Percentiles rank a stretch among this genome's conserved stretches.
These are phyloP conservation scores for Mellilla xanthometata DNA, from an alignment of 2,888 invertebrate genomes.

Conservation along the genomic window DNA sequence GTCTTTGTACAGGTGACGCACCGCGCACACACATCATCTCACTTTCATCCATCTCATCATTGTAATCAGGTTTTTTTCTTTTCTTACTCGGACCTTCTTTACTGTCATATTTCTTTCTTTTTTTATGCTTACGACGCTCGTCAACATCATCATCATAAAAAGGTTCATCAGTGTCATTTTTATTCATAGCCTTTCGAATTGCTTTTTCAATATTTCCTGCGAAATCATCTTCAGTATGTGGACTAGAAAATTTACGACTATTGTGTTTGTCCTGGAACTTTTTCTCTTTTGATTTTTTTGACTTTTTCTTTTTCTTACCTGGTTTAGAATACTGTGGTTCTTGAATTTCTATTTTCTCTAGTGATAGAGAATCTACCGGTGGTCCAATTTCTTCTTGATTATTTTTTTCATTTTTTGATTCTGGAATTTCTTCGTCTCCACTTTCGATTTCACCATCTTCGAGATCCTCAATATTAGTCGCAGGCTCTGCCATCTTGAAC, in stretches of 20 bases:
- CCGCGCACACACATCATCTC: constrained; percentile 92
- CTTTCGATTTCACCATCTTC: constrained; percentile 94
- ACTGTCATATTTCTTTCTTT: constrained; percentile 82
- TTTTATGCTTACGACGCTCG: constrained; percentile 78
- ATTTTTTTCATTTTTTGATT: constrained; percentile 47
- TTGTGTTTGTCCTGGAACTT: constrained; percentile 77
- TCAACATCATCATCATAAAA: constrained; percentile 72
- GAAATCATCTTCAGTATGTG: constrained; percentile 86
- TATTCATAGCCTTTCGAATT: constrained; percentile 88
- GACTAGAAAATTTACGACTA: constrained; percentile 66
- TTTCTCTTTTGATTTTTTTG: constrained; percentile 63
- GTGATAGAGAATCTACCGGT: constrained; percentile 36
- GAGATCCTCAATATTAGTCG: constrained; percentile 82
- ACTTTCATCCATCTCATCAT: constrained; percentile 87
- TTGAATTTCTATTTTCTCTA: constrained; percentile 56
- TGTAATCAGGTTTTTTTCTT: constrained; percentile 78
- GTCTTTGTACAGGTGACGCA: constrained; percentile 84
- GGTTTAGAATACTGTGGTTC: constrained; percentile 64
- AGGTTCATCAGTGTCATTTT: constrained; percentile 79
- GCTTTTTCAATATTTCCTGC: constrained; percentile 91
- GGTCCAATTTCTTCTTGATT: constrained; percentile 39
- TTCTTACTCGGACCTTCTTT: constrained; percentile 83
- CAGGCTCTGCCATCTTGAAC: constrained; percentile 60
- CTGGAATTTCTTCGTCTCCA: constrained; percentile 71
- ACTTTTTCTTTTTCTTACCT: constrained; percentile 80